These are phyloP conservation scores for Brienomyrus brachyistius DNA, from an alignment of 2,113 vertebrate species.

Conservation along the genomic window DNA sequence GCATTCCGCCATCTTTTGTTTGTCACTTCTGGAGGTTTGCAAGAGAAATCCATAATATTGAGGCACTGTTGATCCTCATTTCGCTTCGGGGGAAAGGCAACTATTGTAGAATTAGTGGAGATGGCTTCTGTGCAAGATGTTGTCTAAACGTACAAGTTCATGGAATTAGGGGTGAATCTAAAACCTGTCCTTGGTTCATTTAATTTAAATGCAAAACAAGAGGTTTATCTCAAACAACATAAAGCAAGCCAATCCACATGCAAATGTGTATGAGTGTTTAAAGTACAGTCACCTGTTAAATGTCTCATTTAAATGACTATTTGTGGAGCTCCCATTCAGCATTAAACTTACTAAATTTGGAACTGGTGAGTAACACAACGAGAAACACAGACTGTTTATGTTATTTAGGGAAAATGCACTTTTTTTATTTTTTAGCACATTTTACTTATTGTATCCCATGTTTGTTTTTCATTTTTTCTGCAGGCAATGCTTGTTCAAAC, in stretches of 20 bases:
- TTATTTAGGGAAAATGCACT: not conserved
- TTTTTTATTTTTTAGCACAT: not conserved
- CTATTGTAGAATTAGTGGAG: constrained; percentile 2
- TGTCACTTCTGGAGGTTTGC: not conserved
- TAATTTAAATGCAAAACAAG: not conserved
- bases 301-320: not conserved
- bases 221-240: not conserved
- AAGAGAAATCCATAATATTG: not conserved
- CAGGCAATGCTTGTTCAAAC: not conserved
- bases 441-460: not conserved
- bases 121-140: not conserved
- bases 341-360: not conserved
- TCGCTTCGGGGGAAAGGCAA: not conserved
- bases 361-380: not conserved
- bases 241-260: not conserved
- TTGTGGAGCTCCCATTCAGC: not conserved
- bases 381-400: not conserved
- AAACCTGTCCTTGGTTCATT: not conserved
- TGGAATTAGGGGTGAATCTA: not conserved
- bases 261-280: not conserved
- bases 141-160: not conserved
- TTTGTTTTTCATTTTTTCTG: not conserved
- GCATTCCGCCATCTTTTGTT: not conserved
- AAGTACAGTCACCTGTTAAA: not conserved
- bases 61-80: not conserved